Evolutionary conservation across 2,888 invertebrate species (phyloP).

Genomic region (Dicyrtoma fusca): DNA sequence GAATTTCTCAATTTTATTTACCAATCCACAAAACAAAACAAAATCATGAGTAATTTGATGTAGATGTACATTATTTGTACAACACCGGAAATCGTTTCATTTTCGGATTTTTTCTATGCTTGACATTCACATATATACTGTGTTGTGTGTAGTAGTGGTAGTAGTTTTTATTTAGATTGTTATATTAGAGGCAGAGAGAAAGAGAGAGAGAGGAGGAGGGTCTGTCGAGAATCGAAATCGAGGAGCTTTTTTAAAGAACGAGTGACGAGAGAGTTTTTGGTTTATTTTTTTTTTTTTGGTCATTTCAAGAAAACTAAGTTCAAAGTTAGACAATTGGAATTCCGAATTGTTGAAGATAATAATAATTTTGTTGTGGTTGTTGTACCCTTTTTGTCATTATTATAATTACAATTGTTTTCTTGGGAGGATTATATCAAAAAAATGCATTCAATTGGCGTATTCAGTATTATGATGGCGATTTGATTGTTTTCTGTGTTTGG

Average conservation of each 20-base stretch:
- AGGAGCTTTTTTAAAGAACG: background rate
- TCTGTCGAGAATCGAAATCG: too few relatives aligned
- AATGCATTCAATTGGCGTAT: background rate
- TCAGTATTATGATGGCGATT: slow-evolving; percentile 21
- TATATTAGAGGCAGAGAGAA: too few relatives aligned
- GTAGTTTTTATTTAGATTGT: too few relatives aligned
- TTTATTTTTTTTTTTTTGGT: background rate
- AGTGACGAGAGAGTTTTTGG: background rate
- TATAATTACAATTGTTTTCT: background rate
- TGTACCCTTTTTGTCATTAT: too few relatives aligned
- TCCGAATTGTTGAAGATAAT: background rate
- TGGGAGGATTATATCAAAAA: slow-evolving; percentile 5
- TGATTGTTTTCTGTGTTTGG: slow-evolving; percentile 41
- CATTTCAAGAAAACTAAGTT: background rate
- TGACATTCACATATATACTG: too few relatives aligned
- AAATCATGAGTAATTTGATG: too few relatives aligned
- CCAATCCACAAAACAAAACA: too few relatives aligned
- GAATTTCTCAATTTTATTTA: background rate
- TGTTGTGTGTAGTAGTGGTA: too few relatives aligned
- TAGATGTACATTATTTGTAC: background rate
- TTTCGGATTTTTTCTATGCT: too few relatives aligned
- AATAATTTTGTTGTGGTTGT: background rate
- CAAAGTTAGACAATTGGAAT: background rate
- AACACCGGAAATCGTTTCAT: too few relatives aligned
- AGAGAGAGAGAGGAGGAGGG: too few relatives aligned